A percentile compares a stretch with the other conserved stretches of the same genome.
phyloP scores from a whole-genome alignment of 2,888 invertebrate species.

The Drosophila formosana region DNA sequence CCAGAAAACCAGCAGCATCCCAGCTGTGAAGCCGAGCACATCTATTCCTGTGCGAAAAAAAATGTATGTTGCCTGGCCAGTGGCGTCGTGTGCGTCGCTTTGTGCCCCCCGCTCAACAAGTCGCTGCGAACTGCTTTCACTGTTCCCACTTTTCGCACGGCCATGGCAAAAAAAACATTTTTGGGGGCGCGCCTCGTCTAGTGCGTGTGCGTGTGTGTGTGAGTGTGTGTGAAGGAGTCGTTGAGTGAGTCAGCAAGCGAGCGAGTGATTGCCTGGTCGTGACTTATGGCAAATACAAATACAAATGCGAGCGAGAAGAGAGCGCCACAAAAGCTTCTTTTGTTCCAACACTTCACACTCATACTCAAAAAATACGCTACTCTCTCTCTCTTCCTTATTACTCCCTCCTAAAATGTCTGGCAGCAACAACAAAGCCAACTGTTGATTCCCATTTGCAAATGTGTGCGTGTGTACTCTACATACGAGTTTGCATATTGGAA shows the following conservation, averaged over 20 bases:
- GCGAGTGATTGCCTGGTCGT: constrained; percentile 51
- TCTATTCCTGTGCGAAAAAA: constrained; percentile 39
- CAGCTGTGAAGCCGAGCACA: constrained; percentile 16
- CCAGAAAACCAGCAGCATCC: constrained; percentile 57
- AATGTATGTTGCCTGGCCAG: constrained; percentile 15
- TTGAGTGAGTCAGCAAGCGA: constrained; percentile 33
- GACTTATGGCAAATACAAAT: constrained; percentile 60
- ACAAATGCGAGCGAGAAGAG: constrained; percentile 19
- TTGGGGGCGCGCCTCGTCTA: constrained; percentile 32
- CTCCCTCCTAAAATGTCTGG: constrained; percentile 10
- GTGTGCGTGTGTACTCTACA: not conserved
- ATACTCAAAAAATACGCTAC: not conserved
- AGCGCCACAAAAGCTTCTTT: constrained; percentile 29
- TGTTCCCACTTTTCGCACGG: constrained; percentile 14
- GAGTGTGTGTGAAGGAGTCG: constrained; percentile 22
- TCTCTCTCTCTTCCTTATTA: constrained; percentile 3
- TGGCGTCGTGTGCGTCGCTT: constrained; percentile 34
- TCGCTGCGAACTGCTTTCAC: constrained; percentile 16
- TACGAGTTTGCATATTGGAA: not conserved
- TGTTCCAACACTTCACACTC: constrained; percentile 13
- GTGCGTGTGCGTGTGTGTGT: not conserved
- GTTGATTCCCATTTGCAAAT: constrained; percentile 44
- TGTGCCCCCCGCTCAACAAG: constrained; percentile 43
- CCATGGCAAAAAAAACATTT: constrained; percentile 16
- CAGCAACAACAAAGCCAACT: constrained; percentile 45